Conservation (phyloP, 1,140 invertebrate genomes). For the Camponotus vicinus region DNA sequence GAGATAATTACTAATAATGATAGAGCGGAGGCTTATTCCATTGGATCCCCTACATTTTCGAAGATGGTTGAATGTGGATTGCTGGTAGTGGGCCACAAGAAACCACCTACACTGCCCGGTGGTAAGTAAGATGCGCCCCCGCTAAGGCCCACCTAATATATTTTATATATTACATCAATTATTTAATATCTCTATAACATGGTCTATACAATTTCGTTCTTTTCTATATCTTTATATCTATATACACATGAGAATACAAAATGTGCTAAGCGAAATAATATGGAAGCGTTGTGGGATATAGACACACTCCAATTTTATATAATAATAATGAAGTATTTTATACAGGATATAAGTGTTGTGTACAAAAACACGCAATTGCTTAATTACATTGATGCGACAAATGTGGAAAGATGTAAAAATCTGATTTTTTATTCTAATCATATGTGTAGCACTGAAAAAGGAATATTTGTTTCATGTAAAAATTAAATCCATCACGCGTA, state of each 20-base stretch:
- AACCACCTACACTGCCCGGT: conserved; percentile 81
- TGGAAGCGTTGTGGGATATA: conserved; percentile 35
- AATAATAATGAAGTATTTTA: conserved; percentile 24
- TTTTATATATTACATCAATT: conserved; percentile 58
- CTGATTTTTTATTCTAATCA: conserved; percentile 1
- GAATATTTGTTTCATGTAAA: conserved; percentile 23
- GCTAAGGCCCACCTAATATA: conserved; percentile 79
- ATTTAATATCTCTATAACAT: conserved; percentile 26
- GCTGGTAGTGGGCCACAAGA: conserved; percentile 81
- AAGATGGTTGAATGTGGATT: conserved; percentile 83
- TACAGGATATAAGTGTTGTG: conserved; percentile 8
- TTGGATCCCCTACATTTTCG: conserved; percentile 82
- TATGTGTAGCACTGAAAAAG: neutral
- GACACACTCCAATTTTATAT: conserved; percentile 2
- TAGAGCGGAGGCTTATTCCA: conserved; percentile 79
- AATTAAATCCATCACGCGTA: neutral
- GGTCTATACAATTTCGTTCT: neutral
- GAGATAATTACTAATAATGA: conserved; percentile 69
- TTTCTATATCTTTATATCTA: conserved; percentile 31
- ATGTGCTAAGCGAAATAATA: conserved; percentile 57
- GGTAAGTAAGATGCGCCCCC: conserved; percentile 83
- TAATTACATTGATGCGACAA: conserved; percentile 12
- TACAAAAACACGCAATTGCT: conserved; percentile 11
- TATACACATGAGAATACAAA: conserved; percentile 19
- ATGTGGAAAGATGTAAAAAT: conserved; percentile 3